Base-by-base conservation (phyloP, 64 coral and sea anemone species). In the Actinia equina region DNA sequence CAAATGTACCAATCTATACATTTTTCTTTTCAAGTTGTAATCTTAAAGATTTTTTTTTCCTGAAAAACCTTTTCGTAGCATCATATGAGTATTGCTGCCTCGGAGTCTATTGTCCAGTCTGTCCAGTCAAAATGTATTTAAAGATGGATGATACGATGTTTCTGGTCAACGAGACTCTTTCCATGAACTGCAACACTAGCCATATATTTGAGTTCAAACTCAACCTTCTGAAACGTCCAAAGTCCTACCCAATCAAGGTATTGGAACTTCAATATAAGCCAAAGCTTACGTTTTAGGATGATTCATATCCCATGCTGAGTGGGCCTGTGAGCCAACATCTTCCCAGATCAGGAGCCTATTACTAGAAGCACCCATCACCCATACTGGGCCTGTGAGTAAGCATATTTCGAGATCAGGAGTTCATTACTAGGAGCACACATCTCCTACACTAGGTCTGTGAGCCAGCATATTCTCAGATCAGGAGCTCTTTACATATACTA, bases 31-130 rank as follows among this genome's bases (percentile, higher is more conserved):
- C 5, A 57, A 2, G 55, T 16, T 57, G 55, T 4, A 57, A 57
- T 57, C 55, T 57, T 57, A 57, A 16, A 57, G 55, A 16, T 0
- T 13, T 57, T 16, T 57, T 11, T 57, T 57, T 16, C 13, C 13
- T 57, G 52, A 54, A 54, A 57, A 12, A 49, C 46, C 6, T 9
- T 65, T 65, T 65, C n/a, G 53, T 63, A 89, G 87, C 77, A 22
- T 82, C 58, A 2, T 89, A 89, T 25, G 80, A 63, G 79, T 82
- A 89, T 69, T 89, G 87, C 19, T 89, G 77, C 20, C 87, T 63
- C 64, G 87, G 87, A n/a, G 80, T 44, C 15, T 52, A 82, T 46
- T 89, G 59, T 46, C 87, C 87, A 3, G 19, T 6, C 23, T 89
- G 87, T 82, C 78, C 87, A 0, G 22, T 82, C 67, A n/a, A 81